These are phyloP conservation scores for Cepaea hortensis DNA, from an alignment of 2,888 invertebrate genomes.

Conservation along the genomic window DNA sequence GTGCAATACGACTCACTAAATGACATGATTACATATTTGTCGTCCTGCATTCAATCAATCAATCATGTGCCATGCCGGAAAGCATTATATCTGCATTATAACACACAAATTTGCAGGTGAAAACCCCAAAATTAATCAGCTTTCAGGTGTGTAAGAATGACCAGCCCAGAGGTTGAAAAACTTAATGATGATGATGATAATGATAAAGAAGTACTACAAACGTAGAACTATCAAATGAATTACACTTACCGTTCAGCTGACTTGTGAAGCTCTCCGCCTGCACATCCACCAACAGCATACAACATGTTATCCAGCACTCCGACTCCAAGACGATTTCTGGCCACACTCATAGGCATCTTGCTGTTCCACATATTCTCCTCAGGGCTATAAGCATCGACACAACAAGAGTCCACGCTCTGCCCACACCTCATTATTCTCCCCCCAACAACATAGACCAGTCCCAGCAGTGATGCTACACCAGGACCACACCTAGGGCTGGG, in stretches of 20 bases:
- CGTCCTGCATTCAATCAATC: neutral
- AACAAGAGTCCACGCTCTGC: constrained; percentile 81
- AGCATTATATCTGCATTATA: neutral
- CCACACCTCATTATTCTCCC: constrained; percentile 90
- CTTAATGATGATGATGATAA: too few relatives aligned
- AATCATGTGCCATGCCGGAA: too few relatives aligned
- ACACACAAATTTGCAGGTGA: neutral
- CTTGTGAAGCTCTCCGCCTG: constrained; percentile 89
- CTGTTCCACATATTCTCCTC: constrained; percentile 89
- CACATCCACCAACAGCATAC: constrained; percentile 94
- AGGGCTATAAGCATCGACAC: constrained; percentile 90
- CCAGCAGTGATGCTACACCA: constrained; percentile 74
- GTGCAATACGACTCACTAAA: too few relatives aligned
- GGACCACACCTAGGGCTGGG: constrained; percentile 90
- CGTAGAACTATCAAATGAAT: neutral
- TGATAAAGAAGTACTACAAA: neutral
- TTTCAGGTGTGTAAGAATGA: too few relatives aligned
- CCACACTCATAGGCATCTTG: constrained; percentile 87
- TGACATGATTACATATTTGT: too few relatives aligned
- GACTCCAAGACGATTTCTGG: constrained; percentile 91
- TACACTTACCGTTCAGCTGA: constrained; percentile 87
- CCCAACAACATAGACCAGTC: constrained; percentile 94
- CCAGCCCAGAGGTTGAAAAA: too few relatives aligned
- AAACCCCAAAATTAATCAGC: neutral
- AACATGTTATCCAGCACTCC: constrained; percentile 93